A percentile compares a stretch with the other conserved stretches of the same genome.
Evolutionary conservation across 2,113 vertebrate genomes (phyloP).

Genomic region (Myxocyprinus asiaticus): DNA sequence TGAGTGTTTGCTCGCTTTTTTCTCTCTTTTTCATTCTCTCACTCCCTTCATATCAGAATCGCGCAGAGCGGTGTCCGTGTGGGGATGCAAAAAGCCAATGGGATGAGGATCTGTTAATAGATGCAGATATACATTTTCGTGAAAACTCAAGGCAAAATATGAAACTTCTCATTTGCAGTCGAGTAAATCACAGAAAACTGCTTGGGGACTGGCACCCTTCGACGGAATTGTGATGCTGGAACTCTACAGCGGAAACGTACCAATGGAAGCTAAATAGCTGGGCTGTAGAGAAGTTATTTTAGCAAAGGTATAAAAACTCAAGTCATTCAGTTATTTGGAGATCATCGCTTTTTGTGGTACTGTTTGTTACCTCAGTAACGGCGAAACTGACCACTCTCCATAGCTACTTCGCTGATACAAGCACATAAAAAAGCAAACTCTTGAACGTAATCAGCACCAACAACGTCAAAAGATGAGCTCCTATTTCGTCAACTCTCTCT

Average conservation of each 20-base stretch:
- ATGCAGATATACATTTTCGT: conserved; percentile 88
- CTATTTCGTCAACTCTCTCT: conserved; percentile 99
- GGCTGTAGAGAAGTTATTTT: conserved; percentile 68
- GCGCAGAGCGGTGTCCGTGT: conserved; percentile 82
- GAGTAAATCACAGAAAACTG: conserved; percentile 99
- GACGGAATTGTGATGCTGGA: conserved; percentile 97
- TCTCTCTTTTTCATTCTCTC: conserved; percentile 79
- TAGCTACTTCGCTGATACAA: conserved; percentile 35
- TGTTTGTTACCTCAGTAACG: conserved; percentile 48
- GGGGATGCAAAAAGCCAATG: conserved; percentile 89
- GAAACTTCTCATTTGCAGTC: conserved; percentile 98
- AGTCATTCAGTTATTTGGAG: conserved; percentile 67
- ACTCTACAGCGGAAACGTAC: conserved; percentile 83
- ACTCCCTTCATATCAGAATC: conserved; percentile 78
- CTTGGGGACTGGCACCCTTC: conserved; percentile 95
- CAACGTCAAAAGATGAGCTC: conserved; percentile 89
- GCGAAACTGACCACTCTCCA: conserved; percentile 42
- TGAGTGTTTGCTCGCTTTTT: conserved; percentile 62
- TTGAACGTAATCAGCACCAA: conserved; percentile 56
- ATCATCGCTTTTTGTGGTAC: conserved; percentile 68
- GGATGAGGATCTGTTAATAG: conserved; percentile 91
- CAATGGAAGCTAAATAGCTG: conserved; percentile 84
- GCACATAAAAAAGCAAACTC: conserved; percentile 53
- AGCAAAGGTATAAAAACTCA: conserved; percentile 53
- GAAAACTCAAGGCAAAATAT: conserved; percentile 95